Conservation (phyloP, 2,113 vertebrate species). For the Prochilodus magdalenae region DNA sequence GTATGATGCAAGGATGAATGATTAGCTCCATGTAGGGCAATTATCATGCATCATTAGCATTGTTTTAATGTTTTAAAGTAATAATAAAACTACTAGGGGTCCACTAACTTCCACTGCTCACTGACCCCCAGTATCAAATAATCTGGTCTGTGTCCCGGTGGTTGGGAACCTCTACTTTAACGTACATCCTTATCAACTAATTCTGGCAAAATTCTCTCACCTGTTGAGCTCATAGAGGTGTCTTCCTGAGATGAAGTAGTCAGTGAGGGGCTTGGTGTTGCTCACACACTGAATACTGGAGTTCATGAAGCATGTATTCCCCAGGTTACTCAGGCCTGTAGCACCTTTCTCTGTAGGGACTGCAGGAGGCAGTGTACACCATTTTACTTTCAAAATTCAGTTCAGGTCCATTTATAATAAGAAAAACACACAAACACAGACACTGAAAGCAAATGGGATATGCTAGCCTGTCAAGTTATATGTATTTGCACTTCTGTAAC, state of each 20-base stretch:
- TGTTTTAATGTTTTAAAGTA: too few species aligned
- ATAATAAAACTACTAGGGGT: too few species aligned
- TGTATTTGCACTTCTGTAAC: background rate
- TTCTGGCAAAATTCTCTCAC: constrained; percentile 63
- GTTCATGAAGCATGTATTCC: constrained; percentile 99
- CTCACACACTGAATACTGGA: constrained; percentile 99
- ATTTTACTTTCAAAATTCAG: background rate
- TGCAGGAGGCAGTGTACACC: constrained; percentile 55
- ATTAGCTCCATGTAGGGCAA: too few species aligned
- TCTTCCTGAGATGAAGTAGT: constrained; percentile 96
- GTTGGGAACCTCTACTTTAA: too few species aligned
- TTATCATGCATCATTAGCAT: too few species aligned
- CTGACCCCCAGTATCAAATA: too few species aligned
- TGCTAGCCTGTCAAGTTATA: background rate
- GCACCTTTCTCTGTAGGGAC: constrained; percentile 98
- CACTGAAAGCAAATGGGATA: background rate
- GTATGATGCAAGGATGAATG: too few species aligned
- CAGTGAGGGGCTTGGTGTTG: constrained; percentile 94
- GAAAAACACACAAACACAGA: background rate
- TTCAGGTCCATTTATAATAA: background rate
- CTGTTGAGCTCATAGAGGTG: constrained; percentile 99
- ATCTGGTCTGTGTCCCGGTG: too few species aligned
- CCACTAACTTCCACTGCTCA: too few species aligned
- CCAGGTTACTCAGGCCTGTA: constrained; percentile 96
- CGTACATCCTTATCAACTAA: too few species aligned